phyloP scores from a whole-genome alignment of 23 tunicate genomes.

The Botrylloides violaceus region DNA sequence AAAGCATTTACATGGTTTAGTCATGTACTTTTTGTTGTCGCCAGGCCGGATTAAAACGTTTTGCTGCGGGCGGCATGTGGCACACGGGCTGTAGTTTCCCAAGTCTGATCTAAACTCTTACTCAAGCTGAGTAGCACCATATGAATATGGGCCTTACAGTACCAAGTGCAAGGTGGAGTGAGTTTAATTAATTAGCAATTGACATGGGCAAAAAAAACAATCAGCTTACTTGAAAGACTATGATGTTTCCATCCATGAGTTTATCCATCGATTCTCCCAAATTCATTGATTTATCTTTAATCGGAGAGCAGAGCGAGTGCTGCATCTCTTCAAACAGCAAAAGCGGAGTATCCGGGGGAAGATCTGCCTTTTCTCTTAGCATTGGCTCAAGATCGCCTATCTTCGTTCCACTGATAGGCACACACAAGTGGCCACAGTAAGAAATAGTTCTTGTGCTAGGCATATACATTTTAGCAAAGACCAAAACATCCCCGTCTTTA shows the following conservation, averaged over 20 bases:
- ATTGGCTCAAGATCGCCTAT: slow-evolving; percentile 53
- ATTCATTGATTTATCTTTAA: slow-evolving; percentile 23
- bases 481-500: slow-evolving; percentile 78
- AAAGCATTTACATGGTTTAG: too few species aligned
- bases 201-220: too few species aligned
- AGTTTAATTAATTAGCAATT: too few species aligned
- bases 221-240: slow-evolving; percentile 59
- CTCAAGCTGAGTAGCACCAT: too few species aligned
- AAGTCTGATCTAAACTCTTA: too few species aligned
- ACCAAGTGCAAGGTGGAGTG: too few species aligned
- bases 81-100: too few species aligned
- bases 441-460: slow-evolving; percentile 57
- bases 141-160: too few species aligned
- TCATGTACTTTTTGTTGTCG: too few species aligned
- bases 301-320: slow-evolving; percentile 21
- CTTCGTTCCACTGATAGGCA: slow-evolving; percentile 78
- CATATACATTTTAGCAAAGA: slow-evolving; percentile 68
- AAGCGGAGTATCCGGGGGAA: slow-evolving; percentile 41
- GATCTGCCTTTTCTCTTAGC: slow-evolving; percentile 53
- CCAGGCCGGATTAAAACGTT: too few species aligned
- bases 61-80: too few species aligned
- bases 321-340: slow-evolving; percentile 67
- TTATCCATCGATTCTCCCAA: slow-evolving; percentile 94
- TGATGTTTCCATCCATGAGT: slow-evolving; percentile 92
- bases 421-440: slow-evolving; percentile 83